Percentiles rank a stretch among this genome's conserved stretches.
Conservation (phyloP, 2,113 vertebrate genomes). For the Takifugu flavidus region DNA sequence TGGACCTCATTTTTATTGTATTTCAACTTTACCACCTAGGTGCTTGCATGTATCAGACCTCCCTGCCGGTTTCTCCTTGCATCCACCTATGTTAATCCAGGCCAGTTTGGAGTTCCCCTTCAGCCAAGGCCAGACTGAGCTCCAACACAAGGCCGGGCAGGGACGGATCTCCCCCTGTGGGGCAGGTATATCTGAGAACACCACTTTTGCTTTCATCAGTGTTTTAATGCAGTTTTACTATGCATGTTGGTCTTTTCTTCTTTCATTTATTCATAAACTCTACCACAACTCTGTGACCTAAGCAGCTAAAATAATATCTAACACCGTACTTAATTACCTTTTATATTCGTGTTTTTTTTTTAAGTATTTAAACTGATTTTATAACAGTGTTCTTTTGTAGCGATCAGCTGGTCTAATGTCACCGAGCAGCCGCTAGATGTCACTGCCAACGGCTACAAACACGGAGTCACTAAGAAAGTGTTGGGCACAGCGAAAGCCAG, state of each 20-base stretch:
- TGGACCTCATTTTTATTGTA: background rate
- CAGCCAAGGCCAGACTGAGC: conserved; percentile 74
- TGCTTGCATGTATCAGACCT: conserved; percentile 75
- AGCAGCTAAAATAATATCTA: too few relatives aligned
- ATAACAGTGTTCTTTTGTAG: conserved; percentile 60
- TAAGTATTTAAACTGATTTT: background rate
- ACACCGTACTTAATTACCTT: too few relatives aligned
- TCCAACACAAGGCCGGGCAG: conserved; percentile 43
- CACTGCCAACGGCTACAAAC: conserved; percentile 89
- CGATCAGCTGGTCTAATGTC: conserved; percentile 92
- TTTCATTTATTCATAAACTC: too few relatives aligned
- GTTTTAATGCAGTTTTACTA: too few relatives aligned
- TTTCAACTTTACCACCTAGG: conserved; percentile 58
- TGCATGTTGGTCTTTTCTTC: too few relatives aligned
- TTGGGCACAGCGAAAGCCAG: conserved; percentile 80
- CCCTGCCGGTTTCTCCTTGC: conserved; percentile 78
- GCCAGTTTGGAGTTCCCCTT: conserved; percentile 83
- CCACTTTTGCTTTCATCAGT: background rate
- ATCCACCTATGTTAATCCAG: conserved; percentile 75
- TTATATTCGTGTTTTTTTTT: too few relatives aligned
- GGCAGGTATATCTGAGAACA: conserved; percentile 73
- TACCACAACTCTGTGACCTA: too few relatives aligned
- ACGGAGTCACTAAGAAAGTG: conserved; percentile 86
- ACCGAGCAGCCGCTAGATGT: conserved; percentile 86
- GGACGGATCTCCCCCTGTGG: conserved; percentile 84